A percentile compares a stretch with the other conserved stretches of the same genome.
These are phyloP conservation scores for Pseudococcus viburni DNA, from an alignment of 2,888 invertebrate species.

Conservation along the genomic window DNA sequence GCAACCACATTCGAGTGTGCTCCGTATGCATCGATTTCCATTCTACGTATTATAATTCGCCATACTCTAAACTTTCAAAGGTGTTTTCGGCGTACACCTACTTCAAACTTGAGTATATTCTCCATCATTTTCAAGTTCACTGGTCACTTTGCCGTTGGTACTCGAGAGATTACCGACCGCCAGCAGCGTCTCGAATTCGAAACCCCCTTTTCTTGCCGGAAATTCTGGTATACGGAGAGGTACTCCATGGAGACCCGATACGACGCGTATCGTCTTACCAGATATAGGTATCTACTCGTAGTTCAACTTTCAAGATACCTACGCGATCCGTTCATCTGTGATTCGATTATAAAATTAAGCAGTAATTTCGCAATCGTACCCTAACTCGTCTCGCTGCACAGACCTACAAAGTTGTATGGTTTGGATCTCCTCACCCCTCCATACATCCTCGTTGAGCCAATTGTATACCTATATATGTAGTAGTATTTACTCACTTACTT, in stretches of 20 bases:
- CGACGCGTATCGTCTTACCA: neutral
- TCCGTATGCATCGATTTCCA: neutral
- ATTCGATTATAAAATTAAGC: slow-evolving; percentile 53
- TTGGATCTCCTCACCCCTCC: too few relatives aligned
- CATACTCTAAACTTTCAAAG: neutral
- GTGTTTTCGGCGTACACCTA: neutral
- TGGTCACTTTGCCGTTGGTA: neutral
- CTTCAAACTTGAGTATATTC: neutral
- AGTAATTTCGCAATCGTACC: neutral
- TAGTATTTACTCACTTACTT: too few relatives aligned
- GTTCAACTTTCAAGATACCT: slow-evolving; percentile 24
- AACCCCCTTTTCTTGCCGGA: neutral
- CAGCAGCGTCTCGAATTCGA: neutral
- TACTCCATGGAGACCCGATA: neutral
- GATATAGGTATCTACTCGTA: neutral
- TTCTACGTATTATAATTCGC: neutral
- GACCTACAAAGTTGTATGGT: neutral
- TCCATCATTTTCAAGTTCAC: slow-evolving; percentile 3
- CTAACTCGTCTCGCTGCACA: neutral
- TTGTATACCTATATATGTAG: too few relatives aligned
- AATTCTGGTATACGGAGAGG: neutral
- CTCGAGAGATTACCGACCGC: slow-evolving; percentile 15
- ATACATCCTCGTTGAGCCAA: too few relatives aligned
- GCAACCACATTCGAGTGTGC: neutral
- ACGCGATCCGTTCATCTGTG: slow-evolving; percentile 39